These are phyloP conservation scores for Ochropleura plecta DNA, from an alignment of 2,888 invertebrate species.

Conservation along the genomic window DNA sequence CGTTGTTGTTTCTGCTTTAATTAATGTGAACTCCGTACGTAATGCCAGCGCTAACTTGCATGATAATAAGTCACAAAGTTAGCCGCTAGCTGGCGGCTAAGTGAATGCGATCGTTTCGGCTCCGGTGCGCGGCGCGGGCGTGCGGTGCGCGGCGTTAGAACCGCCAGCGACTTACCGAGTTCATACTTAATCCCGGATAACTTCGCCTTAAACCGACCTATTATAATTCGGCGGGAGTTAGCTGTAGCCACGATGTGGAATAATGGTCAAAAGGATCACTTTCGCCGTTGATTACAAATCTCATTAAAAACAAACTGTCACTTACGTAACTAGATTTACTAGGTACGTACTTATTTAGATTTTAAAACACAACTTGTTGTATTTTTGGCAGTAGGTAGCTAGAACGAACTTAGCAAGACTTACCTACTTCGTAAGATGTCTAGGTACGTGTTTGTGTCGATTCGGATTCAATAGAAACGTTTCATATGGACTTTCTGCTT, in stretches of 20 bases:
- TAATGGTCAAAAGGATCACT: not conserved
- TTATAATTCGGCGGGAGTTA: conserved; percentile 38
- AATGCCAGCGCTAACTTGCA: conserved; percentile 15
- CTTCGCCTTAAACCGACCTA: conserved; percentile 55
- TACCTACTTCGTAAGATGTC: not conserved
- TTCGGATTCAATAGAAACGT: not conserved
- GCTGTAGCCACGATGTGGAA: not conserved
- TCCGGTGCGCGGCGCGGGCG: not conserved
- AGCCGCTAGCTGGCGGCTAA: conserved; percentile 39
- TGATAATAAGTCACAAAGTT: conserved; percentile 53
- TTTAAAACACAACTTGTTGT: not conserved
- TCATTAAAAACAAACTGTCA: not conserved
- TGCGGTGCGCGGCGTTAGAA: conserved; percentile 4
- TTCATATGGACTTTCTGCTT: not conserved
- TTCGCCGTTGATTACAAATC: not conserved
- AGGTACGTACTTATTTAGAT: not conserved
- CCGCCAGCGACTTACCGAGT: conserved; percentile 32
- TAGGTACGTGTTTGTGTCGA: not conserved
- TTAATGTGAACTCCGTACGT: conserved; percentile 24
- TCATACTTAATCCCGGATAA: conserved; percentile 55
- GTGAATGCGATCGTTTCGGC: conserved; percentile 50
- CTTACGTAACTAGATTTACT: too few relatives aligned
- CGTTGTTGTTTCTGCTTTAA: conserved; percentile 1
- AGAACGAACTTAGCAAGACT: not conserved
- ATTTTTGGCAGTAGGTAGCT: not conserved